These are phyloP conservation scores for Calameuta idolon DNA, from an alignment of 2,888 invertebrate species.

Conservation along the genomic window DNA sequence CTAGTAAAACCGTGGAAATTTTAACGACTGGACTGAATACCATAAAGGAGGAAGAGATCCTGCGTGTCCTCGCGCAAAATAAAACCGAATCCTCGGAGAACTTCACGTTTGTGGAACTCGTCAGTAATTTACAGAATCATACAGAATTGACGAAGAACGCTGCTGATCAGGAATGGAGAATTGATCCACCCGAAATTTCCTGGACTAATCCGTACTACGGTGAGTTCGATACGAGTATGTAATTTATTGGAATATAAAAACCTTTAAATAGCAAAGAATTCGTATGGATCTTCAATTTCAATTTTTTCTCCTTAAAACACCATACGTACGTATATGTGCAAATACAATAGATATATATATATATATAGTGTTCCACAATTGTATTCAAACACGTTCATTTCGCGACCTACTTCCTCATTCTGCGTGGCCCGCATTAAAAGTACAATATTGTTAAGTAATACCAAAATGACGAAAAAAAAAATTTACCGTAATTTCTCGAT, in stretches of 20 bases:
- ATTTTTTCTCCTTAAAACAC: not conserved
- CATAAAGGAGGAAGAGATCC: slow-evolving; percentile 54
- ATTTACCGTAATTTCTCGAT: not conserved
- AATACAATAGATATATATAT: not conserved
- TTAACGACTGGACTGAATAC: slow-evolving; percentile 35
- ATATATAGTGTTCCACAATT: not conserved
- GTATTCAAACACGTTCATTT: not conserved
- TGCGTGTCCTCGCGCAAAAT: slow-evolving; percentile 49
- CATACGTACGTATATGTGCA: not conserved
- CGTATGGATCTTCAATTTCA: too few relatives aligned
- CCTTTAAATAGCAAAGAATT: not conserved
- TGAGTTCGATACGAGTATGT: slow-evolving; percentile 32
- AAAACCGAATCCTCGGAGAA: slow-evolving; percentile 43
- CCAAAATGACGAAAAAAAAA: not conserved
- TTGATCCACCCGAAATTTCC: slow-evolving; percentile 20
- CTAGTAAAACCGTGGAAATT: slow-evolving; percentile 51
- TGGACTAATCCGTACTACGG: slow-evolving; percentile 53
- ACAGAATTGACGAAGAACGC: slow-evolving; percentile 24
- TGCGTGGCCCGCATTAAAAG: not conserved
- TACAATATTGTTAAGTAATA: not conserved
- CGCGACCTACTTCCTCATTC: not conserved
- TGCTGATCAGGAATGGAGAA: slow-evolving; percentile 25
- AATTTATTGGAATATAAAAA: not conserved
- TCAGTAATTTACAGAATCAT: slow-evolving; percentile 40
- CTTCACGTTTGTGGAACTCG: slow-evolving; percentile 53